Percentiles rank a stretch among this genome's conserved stretches.
These are phyloP conservation scores for Schmidtea mediterranea DNA, from an alignment of 1,140 invertebrate species.

Conservation along the genomic window DNA sequence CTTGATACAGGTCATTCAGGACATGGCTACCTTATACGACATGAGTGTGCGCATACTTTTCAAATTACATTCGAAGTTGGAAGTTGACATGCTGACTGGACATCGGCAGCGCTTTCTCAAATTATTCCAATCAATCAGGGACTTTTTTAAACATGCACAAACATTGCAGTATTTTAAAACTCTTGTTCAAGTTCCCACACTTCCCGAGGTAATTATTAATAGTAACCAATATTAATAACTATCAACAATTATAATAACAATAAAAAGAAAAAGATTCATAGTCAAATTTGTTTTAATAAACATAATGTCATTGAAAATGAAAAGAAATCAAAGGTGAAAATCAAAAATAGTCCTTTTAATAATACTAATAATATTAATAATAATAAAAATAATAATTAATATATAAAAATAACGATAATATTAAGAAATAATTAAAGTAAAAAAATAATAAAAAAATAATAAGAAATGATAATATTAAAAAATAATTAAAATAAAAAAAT, in stretches of 20 bases:
- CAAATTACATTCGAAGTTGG: conserved; percentile 58
- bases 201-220: conserved; percentile 43
- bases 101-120: conserved; percentile 66
- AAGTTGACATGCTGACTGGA: conserved; percentile 59
- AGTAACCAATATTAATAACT: conserved; percentile 2
- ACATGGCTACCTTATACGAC: conserved; percentile 81
- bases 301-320: no score
- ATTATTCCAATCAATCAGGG: conserved; percentile 36
- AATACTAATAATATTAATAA: no score
- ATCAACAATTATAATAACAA: conserved; percentile 5
- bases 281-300: no score
- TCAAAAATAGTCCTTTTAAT: no score
- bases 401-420: no score
- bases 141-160: conserved; percentile 68
- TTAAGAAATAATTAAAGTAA: no score
- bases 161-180: conserved; percentile 90
- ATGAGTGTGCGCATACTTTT: conserved; percentile 81
- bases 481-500: no score
- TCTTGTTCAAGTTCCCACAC: conserved; percentile 61
- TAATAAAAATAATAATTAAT: no score
- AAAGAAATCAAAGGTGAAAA: no score
- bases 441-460: no score
- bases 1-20: conserved; percentile 83
- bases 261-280: conserved; percentile 1
- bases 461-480: no score